Evolutionary conservation across 2,888 invertebrate species (phyloP).

Genomic region (Litoditis marina): DNA sequence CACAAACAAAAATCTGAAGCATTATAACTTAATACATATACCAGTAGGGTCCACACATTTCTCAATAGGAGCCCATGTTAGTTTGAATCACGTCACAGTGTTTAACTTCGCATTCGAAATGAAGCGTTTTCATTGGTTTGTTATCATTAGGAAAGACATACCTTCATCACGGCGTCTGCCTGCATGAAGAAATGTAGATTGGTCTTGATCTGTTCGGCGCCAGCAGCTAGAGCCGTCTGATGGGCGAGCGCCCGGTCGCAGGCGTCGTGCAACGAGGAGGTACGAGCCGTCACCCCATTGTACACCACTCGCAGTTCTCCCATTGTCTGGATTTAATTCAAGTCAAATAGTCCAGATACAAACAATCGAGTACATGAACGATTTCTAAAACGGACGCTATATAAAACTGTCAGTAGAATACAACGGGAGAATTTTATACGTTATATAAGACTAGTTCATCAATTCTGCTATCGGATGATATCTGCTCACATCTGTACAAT

Average conservation of each 20-base stretch:
- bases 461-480: too few species aligned
- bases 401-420: too few species aligned
- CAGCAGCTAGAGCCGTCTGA: constrained; percentile 56
- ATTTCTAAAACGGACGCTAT: not conserved
- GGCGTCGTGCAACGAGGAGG: constrained; percentile 58
- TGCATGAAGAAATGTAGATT: constrained; percentile 60
- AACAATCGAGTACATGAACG: not conserved
- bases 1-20: too few species aligned
- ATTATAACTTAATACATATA: too few species aligned
- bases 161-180: constrained; percentile 58
- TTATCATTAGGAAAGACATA: too few species aligned
- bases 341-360: too few species aligned
- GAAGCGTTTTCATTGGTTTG: too few species aligned
- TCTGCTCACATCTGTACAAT: constrained; percentile 25
- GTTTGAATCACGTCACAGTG: too few species aligned
- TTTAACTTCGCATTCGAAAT: too few species aligned
- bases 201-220: constrained; percentile 56
- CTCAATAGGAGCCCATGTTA: too few species aligned
- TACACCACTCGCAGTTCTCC: constrained; percentile 47
- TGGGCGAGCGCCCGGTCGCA: constrained; percentile 58
- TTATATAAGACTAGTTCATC: not conserved
- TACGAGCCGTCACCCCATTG: constrained; percentile 53
- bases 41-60: too few species aligned
- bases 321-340: constrained; percentile 42
- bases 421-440: too few species aligned